Base-by-base conservation (phyloP, 2,797 vertebrate species). In the Molossus alvarezi region DNA sequence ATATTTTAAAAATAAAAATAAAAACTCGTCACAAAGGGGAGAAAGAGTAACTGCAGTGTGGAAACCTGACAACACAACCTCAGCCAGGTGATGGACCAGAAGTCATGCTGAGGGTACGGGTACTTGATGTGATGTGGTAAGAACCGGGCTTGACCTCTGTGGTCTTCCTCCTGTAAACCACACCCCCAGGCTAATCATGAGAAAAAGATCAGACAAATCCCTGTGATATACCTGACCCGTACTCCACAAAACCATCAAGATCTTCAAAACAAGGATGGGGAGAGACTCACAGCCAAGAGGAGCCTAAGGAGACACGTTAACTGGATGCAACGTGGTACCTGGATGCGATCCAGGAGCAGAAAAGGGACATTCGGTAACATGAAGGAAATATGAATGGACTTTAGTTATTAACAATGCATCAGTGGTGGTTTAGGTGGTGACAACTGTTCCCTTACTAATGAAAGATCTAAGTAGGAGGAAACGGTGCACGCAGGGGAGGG, bases 251-350 rank as follows among this genome's bases (percentile, higher is more conserved):
- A 57, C 10, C 6, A 5, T 41, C 72, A 95, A 71, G 62, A 29
- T 67, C 67, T n/a, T 60, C 21, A 64, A 41, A 48, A 9, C 18
- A 69, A 72, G 18, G 29, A 9, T 5, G 21, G 33, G n/a, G 27
- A 94, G 67, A n/a, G 64, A 57, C 18, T 53, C 55, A 76, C 1
- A 29, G 81, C 5, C 53, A 60, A n/a, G 29, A 79, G 51, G 71
- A 80, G 5, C 76, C 57, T 27, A 71, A 37, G 15, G 81, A 27
- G 9, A 58, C 14, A 8, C 3, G 37, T 29, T 9, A 37, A 29
- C 14, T 10, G 55, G 51, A 45, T 8, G 37, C 0, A 48, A 8
- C 23, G 1, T 25, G 9, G 72, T 11, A 0, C 12, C 53, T 65
- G 5, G 17, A 48, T 10, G 45, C 29, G 55, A 18, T 67, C 27